phyloP scores from a whole-genome alignment of 2,113 vertebrate genomes.

The Bubalus kerabau region DNA sequence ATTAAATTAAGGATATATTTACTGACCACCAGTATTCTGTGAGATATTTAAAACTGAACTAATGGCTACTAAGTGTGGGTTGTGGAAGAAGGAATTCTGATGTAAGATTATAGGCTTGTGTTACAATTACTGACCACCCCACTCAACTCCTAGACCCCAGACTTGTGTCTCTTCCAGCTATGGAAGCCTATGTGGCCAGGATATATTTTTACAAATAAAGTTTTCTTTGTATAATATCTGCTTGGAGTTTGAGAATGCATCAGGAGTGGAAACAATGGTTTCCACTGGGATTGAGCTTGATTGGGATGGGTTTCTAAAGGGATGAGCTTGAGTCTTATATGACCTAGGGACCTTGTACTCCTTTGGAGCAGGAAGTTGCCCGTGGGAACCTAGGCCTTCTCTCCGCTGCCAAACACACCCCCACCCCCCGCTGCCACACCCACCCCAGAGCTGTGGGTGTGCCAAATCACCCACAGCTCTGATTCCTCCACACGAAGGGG shows the following conservation, averaged over 20 bases:
- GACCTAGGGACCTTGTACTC: neutral
- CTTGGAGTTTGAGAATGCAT: neutral
- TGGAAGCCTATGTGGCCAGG: neutral
- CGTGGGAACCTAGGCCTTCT: neutral
- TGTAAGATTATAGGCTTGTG: neutral
- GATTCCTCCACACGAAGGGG: neutral
- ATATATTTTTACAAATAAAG: slow-evolving; percentile 37
- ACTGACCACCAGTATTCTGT: neutral
- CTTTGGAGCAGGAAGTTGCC: neutral
- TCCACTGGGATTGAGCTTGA: neutral
- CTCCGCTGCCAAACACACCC: neutral
- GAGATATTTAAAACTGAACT: neutral
- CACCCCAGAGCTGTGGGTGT: too few species aligned
- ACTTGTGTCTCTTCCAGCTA: neutral
- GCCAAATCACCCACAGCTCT: neutral
- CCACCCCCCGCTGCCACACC: too few species aligned
- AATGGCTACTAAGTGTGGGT: neutral
- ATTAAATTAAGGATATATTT: neutral
- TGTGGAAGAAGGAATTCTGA: neutral
- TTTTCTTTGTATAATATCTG: neutral
- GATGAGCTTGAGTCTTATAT: neutral
- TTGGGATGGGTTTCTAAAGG: neutral
- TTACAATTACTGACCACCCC: neutral
- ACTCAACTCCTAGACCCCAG: neutral
- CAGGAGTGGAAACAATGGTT: neutral